Percentiles rank a stretch among this genome's conserved stretches.
phyloP scores from a whole-genome alignment of 2,113 vertebrate genomes.

The Oenanthe oenanthe region DNA sequence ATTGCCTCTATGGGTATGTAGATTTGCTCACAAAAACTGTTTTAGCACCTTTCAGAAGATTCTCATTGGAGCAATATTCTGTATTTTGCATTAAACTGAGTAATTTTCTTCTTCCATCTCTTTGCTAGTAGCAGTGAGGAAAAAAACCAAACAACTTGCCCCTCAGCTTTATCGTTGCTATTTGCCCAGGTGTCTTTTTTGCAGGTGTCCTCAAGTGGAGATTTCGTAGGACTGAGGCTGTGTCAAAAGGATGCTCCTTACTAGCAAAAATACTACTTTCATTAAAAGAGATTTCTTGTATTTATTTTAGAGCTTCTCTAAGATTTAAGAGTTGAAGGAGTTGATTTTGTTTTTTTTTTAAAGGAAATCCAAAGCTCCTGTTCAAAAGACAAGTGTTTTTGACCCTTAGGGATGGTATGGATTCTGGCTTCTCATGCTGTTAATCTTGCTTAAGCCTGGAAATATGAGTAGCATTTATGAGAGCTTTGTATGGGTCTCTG shows the following conservation, averaged over 20 bases:
- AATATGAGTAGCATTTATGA: neutral
- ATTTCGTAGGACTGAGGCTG: neutral
- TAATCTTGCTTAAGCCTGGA: neutral
- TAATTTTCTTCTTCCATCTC: neutral
- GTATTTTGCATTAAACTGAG: neutral
- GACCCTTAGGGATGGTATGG: neutral
- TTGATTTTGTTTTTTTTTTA: neutral
- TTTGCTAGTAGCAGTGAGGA: neutral
- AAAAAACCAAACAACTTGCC: rapidly evolving
- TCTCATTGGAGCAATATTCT: neutral
- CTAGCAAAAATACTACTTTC: neutral
- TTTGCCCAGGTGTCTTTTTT: neutral
- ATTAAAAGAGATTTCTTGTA: neutral
- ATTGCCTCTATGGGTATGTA: neutral
- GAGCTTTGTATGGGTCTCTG: rapidly evolving
- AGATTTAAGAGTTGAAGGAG: neutral
- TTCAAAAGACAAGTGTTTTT: neutral
- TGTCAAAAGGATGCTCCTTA: neutral
- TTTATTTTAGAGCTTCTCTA: neutral
- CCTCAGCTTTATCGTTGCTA: neutral
- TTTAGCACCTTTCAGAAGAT: neutral
- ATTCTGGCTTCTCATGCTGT: neutral
- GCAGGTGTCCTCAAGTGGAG: neutral
- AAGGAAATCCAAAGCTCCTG: neutral
- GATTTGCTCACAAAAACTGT: neutral